Evolutionary conservation across 2,113 vertebrate genomes (phyloP).

Genomic region (Tenebrosternarchus preto): DNA sequence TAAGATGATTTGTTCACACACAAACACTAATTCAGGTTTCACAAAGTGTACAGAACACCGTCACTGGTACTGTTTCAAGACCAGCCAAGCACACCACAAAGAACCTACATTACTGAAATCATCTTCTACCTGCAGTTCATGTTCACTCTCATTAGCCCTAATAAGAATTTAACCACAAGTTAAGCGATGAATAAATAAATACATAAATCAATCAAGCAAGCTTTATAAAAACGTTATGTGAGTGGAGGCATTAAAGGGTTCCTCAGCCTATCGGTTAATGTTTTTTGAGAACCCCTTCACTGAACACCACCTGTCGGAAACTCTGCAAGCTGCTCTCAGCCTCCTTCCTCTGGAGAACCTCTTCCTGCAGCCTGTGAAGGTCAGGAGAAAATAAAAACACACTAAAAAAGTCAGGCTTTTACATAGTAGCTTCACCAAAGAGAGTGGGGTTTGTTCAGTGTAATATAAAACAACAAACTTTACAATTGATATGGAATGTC

Average conservation of each 20-base stretch:
- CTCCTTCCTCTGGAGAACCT: slow-evolving; percentile 88
- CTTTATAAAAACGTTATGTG: too few species aligned
- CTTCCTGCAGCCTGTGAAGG: slow-evolving; percentile 86
- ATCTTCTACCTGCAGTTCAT: not conserved
- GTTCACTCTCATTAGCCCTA: not conserved
- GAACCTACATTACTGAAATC: not conserved
- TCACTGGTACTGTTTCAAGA: slow-evolving; percentile 6
- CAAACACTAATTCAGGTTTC: not conserved
- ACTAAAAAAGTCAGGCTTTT: not conserved
- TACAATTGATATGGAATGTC: too few species aligned
- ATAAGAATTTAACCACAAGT: not conserved
- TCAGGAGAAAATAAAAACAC: not conserved
- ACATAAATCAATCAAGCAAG: too few species aligned
- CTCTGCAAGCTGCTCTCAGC: slow-evolving; percentile 87
- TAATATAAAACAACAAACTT: not conserved
- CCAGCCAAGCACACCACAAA: not conserved
- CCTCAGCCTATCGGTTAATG: too few species aligned
- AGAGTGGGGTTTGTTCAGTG: not conserved
- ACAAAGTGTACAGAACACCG: not conserved
- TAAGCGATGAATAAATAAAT: too few species aligned
- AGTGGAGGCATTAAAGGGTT: too few species aligned
- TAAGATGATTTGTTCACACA: too few species aligned
- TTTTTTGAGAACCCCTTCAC: not conserved
- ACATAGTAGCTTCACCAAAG: not conserved
- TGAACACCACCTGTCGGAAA: slow-evolving; percentile 86